Conservation (phyloP, 2,797 vertebrate genomes). For the Serranus cabrilla region DNA sequence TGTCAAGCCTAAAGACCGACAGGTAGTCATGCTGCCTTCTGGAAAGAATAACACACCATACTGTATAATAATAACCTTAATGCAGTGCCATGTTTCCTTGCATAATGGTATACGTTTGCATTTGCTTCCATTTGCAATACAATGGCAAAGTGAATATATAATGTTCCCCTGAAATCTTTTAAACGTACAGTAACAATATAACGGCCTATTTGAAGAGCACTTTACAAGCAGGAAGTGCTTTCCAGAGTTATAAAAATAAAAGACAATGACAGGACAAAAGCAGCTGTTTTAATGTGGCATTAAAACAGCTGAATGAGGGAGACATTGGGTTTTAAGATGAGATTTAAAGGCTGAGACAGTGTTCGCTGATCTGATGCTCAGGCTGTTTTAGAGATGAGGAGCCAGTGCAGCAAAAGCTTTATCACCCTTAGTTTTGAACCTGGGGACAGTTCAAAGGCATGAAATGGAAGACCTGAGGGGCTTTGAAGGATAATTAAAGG, state of each 20-base stretch:
- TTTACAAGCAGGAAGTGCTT: conserved; percentile 4
- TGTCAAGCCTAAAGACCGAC: conserved; percentile 7
- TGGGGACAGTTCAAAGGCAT: neutral
- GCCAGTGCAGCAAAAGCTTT: neutral
- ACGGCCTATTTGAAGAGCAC: neutral
- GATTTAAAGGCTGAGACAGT: neutral
- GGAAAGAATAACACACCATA: conserved; percentile 10
- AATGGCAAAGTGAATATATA: neutral
- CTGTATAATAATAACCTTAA: conserved; percentile 10
- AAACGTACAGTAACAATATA: neutral
- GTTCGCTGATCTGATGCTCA: neutral
- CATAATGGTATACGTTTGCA: neutral
- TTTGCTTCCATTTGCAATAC: conserved; percentile 8
- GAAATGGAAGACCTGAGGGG: neutral
- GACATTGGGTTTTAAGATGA: neutral
- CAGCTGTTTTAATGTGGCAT: neutral
- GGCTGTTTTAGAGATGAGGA: neutral
- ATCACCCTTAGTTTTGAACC: neutral
- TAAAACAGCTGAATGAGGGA: neutral
- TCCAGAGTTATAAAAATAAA: neutral
- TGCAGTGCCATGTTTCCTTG: neutral
- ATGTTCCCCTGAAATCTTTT: neutral
- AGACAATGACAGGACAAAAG: neutral
- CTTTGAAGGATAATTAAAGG: neutral
- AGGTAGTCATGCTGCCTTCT: conserved; percentile 17